Conservation (phyloP, 2,113 vertebrate genomes). For the Sinocyclocheilus anshuiensis region DNA sequence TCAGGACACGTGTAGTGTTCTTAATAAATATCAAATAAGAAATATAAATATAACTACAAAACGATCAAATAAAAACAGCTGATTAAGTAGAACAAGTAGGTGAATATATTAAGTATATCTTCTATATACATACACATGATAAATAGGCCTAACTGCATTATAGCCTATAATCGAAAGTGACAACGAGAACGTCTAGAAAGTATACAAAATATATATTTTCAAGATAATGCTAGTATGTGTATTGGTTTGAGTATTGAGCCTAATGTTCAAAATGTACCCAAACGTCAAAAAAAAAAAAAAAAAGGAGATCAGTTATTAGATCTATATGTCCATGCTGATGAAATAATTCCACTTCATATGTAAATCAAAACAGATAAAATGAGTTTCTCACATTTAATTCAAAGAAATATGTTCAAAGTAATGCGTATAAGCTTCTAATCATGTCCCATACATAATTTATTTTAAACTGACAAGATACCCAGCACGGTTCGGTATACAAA, state of each 20-base stretch:
- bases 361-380: constrained; percentile 47
- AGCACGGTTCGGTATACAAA: constrained; percentile 64
- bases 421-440: constrained; percentile 71
- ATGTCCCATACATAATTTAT: constrained; percentile 78
- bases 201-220: not conserved
- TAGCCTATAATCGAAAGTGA: not conserved
- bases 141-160: not conserved
- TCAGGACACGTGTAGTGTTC: not conserved
- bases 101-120: no score
- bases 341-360: constrained; percentile 31
- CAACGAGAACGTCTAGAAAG: not conserved
- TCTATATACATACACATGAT: no score
- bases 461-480: constrained; percentile 75
- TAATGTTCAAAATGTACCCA: not conserved
- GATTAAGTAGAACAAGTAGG: no score
- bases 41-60: not conserved
- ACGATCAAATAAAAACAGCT: not conserved
- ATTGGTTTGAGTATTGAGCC: not conserved
- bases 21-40: not conserved
- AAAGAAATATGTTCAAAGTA: constrained; percentile 75
- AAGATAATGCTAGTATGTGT: not conserved
- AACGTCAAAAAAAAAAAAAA: not conserved
- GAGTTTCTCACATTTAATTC: constrained; percentile 61
- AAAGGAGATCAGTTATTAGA: not conserved
- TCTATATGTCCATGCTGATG: constrained; percentile 16